Evolutionary conservation across 2,888 invertebrate species (phyloP), one percentile per base, ranked within the genome.

Genomic region (Eilema griseolum): DNA sequence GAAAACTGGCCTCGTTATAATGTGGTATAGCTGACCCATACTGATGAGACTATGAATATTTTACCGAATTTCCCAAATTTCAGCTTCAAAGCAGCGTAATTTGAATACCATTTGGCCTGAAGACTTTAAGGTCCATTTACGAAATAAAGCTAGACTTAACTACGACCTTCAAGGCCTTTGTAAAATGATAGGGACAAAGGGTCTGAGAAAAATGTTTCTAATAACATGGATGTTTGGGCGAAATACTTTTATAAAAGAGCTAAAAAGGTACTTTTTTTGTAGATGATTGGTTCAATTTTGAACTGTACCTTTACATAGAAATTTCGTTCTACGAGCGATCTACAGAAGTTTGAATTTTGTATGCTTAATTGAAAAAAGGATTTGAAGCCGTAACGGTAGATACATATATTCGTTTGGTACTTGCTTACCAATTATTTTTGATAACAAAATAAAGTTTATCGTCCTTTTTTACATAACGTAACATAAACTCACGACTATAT

Each of bases 31-130:
- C 62, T 75, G 60, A 70, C 33, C 64, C 61, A 31, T 14, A 69
- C 70, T 77, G 80, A 82, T 77, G 76, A 66, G 28, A 63, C 61
- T 60, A 64, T 77, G 80, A 77, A 82, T 80, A 82, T 80, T 70
- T 77, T 75, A 77, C 72, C 41, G 23, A 67, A 69, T 67, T 73
- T 46, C 60, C 60, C 52, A 10, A 52, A 52, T 52, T 52, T 52
- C 52, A 63, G 60, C 41, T 59, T 56, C 70, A 70, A 76, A 70
- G 69, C 61, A 70, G 31, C 61, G 68, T 66, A 74, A 69, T 80
- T 79, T 74, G 74, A 74, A 79, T 79, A 73, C 65, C 66, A 62
- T 69, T 61, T 69, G 61, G 66, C 67, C 56, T 68, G 23, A 61
- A 64, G 61, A 63, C 24, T 63, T 41, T 59, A 63, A 64, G 63